A percentile compares a stretch with the other conserved stretches of the same genome.
Evolutionary conservation across 2,888 invertebrate genomes (phyloP).

Genomic region (Allygus modestus): DNA sequence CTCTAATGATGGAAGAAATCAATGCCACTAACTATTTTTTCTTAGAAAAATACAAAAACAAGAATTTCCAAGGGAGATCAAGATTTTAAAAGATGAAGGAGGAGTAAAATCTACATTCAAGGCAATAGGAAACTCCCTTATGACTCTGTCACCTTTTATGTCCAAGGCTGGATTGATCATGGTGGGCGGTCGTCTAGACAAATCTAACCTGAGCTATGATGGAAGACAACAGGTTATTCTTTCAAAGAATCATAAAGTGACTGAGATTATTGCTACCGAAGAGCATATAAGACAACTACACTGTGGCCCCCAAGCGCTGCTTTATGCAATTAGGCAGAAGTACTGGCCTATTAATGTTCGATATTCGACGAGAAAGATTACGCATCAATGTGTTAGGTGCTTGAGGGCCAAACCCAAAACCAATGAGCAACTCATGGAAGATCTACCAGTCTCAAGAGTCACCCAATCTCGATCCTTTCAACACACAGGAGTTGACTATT

Average conservation of each 20-base stretch:
- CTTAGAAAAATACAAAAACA: too few species aligned
- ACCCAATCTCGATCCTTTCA: slow-evolving; percentile 68
- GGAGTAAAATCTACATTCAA: too few species aligned
- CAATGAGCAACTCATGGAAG: slow-evolving; percentile 70
- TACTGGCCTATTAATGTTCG: slow-evolving; percentile 60
- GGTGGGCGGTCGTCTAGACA: slow-evolving; percentile 40
- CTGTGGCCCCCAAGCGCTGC: slow-evolving; percentile 41
- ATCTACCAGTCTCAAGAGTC: slow-evolving; percentile 70
- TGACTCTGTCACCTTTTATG: slow-evolving; percentile 42
- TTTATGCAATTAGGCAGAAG: slow-evolving; percentile 27
- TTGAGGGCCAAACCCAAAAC: slow-evolving; percentile 64
- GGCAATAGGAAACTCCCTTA: not conserved
- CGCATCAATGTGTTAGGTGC: slow-evolving; percentile 66
- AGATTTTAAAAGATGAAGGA: too few species aligned
- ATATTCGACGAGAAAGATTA: slow-evolving; percentile 40
- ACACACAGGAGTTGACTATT: slow-evolving; percentile 68
- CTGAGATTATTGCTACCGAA: slow-evolving; percentile 7
- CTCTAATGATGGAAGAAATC: too few species aligned
- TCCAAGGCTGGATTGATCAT: slow-evolving; percentile 10
- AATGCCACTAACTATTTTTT: too few species aligned
- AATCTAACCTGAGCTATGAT: not conserved
- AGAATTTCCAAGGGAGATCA: too few species aligned
- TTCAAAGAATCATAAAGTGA: slow-evolving; percentile 17
- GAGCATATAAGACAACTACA: slow-evolving; percentile 22
- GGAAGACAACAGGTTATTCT: slow-evolving; percentile 33